Conservation (phyloP, 2,888 invertebrate genomes). For the Homarus gammarus region DNA sequence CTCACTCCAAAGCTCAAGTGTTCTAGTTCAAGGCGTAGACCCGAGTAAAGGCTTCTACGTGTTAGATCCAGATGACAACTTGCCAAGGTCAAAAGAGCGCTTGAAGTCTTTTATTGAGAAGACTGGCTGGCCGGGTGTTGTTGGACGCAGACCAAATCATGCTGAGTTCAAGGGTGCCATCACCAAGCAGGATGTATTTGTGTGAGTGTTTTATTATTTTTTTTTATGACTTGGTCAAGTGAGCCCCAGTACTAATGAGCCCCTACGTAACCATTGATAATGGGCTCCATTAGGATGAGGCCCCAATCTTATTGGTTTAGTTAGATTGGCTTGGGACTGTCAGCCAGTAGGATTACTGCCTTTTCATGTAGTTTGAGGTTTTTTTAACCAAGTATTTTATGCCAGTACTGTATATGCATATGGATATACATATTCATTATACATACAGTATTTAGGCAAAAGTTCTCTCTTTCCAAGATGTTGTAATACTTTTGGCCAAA, state of each 20-base stretch:
- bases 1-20: conserved; percentile 46
- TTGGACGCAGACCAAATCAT: conserved; percentile 82
- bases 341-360: too few species aligned
- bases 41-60: conserved; percentile 81
- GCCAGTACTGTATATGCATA: conserved; percentile 6
- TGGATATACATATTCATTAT: not conserved
- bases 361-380: too few species aligned
- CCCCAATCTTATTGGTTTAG: too few species aligned
- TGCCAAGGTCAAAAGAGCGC: conserved; percentile 84
- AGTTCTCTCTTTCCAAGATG: not conserved
- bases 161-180: conserved; percentile 82
- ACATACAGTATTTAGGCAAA: not conserved
- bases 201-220: conserved; percentile 82
- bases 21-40: conserved; percentile 57
- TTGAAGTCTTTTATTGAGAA: conserved; percentile 82
- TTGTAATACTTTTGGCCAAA: not conserved
- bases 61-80: conserved; percentile 86
- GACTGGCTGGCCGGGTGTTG: conserved; percentile 83
- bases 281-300: too few species aligned
- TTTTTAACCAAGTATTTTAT: not conserved
- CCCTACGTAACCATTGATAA: not conserved
- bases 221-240: not conserved
- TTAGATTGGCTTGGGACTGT: too few species aligned
- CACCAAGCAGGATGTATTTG: conserved; percentile 83
- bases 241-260: too few species aligned